These are phyloP conservation scores for Agapornis roseicollis DNA, from an alignment of 2,113 vertebrate genomes.

Conservation along the genomic window DNA sequence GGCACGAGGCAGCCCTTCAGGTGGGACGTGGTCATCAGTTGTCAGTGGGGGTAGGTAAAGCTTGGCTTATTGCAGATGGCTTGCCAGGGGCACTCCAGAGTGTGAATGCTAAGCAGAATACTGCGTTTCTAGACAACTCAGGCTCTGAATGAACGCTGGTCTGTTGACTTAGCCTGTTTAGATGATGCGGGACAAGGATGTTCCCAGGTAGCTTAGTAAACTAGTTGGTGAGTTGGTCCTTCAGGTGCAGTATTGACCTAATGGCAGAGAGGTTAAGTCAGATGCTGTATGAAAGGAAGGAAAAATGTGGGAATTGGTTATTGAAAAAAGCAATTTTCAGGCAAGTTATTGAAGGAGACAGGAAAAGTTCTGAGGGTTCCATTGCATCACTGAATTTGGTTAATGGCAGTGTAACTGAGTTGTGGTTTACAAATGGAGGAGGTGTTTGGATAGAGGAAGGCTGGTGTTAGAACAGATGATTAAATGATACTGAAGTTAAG, in stretches of 20 bases:
- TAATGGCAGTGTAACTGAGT: neutral
- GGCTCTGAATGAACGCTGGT: neutral
- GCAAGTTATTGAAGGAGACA: neutral
- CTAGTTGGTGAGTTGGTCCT: neutral
- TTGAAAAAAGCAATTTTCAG: neutral
- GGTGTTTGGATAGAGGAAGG: neutral
- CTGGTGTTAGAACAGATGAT: neutral
- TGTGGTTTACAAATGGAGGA: neutral
- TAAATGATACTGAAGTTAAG: neutral
- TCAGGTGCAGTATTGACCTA: neutral
- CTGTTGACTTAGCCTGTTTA: neutral
- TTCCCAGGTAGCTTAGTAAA: neutral
- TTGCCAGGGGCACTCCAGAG: slow-evolving; percentile 42
- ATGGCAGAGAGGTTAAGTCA: neutral
- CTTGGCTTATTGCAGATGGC: slow-evolving; percentile 42
- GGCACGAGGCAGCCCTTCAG: slow-evolving; percentile 88
- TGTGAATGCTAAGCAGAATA: slow-evolving; percentile 3
- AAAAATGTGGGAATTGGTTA: neutral
- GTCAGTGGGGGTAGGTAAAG: slow-evolving; percentile 91
- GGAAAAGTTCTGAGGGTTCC: neutral
- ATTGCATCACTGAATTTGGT: neutral
- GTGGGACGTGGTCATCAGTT: slow-evolving; percentile 97
- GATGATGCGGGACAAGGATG: neutral
- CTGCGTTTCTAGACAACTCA: neutral
- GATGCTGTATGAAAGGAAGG: neutral